These are phyloP conservation scores for Pongo abelii DNA, from an alignment of 2,113 vertebrate species.

Conservation along the genomic window DNA sequence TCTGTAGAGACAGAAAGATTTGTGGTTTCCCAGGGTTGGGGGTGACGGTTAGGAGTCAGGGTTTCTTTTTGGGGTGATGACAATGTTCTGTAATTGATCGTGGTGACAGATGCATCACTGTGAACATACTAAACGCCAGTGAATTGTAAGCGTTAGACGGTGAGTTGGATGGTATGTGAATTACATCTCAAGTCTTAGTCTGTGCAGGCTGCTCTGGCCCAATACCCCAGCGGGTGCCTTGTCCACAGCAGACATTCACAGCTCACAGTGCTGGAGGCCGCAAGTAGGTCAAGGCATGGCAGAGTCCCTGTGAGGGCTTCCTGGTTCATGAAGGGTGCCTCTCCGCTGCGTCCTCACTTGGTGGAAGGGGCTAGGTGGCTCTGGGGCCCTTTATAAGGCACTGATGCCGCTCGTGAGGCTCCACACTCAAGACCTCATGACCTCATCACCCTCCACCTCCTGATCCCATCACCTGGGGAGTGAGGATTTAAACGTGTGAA, in stretches of 20 bases:
- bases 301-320: not conserved
- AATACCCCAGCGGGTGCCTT: not conserved
- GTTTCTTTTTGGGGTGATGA: not conserved
- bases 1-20: not conserved
- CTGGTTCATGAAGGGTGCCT: not conserved
- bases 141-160: too few species aligned
- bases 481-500: too few species aligned
- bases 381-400: not conserved
- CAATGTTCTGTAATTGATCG: too few species aligned
- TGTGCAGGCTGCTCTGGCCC: accelerated
- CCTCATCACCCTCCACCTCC: not conserved
- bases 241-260: not conserved
- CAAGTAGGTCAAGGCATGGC: not conserved
- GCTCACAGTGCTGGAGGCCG: not conserved
- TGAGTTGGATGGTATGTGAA: too few species aligned
- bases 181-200: not conserved
- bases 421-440: too few species aligned
- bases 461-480: not conserved
- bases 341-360: accelerated
- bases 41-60: too few species aligned
- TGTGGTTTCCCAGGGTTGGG: not conserved
- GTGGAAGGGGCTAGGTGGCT: not conserved
- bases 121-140: too few species aligned
- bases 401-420: too few species aligned
- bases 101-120: too few species aligned